phyloP scores from a whole-genome alignment of 2,888 invertebrate genomes.

The Sabellastarte sp. region DNA sequence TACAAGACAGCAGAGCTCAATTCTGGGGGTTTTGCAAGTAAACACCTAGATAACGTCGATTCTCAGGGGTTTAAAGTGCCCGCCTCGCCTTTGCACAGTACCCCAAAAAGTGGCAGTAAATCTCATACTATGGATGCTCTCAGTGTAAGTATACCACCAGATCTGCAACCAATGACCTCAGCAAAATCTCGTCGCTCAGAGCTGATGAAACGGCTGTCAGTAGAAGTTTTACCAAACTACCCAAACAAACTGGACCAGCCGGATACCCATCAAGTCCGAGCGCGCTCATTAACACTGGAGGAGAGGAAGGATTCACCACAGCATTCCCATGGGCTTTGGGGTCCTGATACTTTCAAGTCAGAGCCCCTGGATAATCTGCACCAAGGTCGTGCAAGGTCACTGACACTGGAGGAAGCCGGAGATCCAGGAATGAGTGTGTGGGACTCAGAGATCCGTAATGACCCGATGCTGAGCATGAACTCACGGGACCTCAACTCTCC shows the following conservation, averaged over 20 bases:
- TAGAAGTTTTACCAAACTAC: conserved; percentile 27
- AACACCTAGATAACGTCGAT: too few species aligned
- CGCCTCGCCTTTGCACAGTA: background rate
- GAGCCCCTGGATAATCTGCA: background rate
- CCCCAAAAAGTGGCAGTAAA: background rate
- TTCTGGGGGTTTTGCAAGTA: too few species aligned
- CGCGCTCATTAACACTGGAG: background rate
- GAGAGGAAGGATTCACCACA: background rate
- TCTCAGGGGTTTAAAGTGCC: background rate
- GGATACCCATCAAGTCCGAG: background rate
- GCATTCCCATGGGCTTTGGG: background rate
- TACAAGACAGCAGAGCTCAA: too few species aligned
- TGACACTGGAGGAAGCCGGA: background rate
- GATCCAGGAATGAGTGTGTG: too few species aligned
- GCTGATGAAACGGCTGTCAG: conserved; percentile 26
- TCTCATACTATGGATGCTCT: background rate
- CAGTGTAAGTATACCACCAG: background rate
- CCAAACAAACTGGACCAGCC: background rate
- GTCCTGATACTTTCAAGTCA: background rate
- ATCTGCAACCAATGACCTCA: background rate
- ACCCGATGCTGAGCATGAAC: conserved; percentile 34
- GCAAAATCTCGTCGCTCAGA: conserved; percentile 6
- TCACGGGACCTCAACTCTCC: conserved; percentile 34
- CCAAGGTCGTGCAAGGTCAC: background rate
- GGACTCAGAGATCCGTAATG: conserved; percentile 4